Conservation (phyloP, 2,888 invertebrate species). For the Drosophila peninsularis region DNA sequence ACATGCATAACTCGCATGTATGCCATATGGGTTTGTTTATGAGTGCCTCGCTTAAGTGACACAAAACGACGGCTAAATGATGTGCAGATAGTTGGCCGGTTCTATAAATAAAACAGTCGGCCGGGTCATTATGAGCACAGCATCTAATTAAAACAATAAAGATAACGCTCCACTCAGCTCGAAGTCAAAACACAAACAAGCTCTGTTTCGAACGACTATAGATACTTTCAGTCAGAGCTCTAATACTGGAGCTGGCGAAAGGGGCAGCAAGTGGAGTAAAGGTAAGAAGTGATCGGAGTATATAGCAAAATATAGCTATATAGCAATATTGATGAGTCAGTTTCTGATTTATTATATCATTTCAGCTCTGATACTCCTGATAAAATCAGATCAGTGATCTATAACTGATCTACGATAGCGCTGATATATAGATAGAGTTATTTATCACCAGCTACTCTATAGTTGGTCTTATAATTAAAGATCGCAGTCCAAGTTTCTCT, state of each 20-base stretch:
- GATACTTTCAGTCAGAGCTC: neutral
- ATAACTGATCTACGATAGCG: neutral
- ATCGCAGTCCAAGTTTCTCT: neutral
- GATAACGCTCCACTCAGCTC: slow-evolving; percentile 35
- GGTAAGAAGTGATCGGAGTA: neutral
- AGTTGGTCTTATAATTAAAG: neutral
- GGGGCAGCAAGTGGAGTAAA: neutral
- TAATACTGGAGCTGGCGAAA: neutral
- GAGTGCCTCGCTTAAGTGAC: slow-evolving; percentile 71
- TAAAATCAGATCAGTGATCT: slow-evolving; percentile 1
- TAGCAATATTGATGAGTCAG: neutral
- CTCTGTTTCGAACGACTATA: neutral
- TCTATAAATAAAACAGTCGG: slow-evolving; percentile 66
- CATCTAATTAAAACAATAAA: slow-evolving; percentile 61
- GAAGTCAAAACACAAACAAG: slow-evolving; percentile 11
- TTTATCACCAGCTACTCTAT: neutral
- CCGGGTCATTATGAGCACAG: slow-evolving; percentile 52
- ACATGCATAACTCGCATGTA: slow-evolving; percentile 5
- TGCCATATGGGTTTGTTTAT: slow-evolving; percentile 70
- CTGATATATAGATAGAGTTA: neutral
- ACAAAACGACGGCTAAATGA: slow-evolving; percentile 78
- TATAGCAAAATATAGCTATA: neutral
- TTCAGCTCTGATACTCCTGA: too few species aligned
- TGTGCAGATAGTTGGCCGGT: slow-evolving; percentile 69
- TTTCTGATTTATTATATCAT: neutral